Percentiles rank a stretch among this genome's conserved stretches.
These are phyloP conservation scores for Patella ulyssiponensis DNA, from an alignment of 2,888 invertebrate genomes.

Conservation along the genomic window DNA sequence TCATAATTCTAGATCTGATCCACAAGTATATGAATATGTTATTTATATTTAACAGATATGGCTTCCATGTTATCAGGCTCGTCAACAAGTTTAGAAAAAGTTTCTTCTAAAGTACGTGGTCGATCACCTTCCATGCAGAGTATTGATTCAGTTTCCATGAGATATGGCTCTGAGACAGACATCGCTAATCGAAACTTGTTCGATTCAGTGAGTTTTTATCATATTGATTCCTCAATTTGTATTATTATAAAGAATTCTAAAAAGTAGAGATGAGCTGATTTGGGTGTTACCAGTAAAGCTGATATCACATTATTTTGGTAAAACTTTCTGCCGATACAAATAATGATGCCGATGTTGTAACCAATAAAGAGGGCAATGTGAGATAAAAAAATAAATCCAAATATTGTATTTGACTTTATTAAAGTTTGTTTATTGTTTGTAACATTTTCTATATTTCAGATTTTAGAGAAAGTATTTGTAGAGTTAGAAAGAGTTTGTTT, in stretches of 20 bases:
- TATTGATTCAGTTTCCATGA: slow-evolving; percentile 56
- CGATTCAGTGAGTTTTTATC: slow-evolving; percentile 62
- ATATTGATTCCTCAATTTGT: too few relatives aligned
- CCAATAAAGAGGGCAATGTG: too few relatives aligned
- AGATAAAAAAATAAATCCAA: slow-evolving; percentile 2
- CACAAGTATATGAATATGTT: background rate
- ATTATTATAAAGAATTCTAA: too few relatives aligned
- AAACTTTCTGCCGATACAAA: too few relatives aligned
- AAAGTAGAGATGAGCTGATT: too few relatives aligned
- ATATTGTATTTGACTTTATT: background rate
- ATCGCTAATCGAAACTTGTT: slow-evolving; percentile 74
- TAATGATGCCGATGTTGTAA: too few relatives aligned
- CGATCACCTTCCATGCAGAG: slow-evolving; percentile 64
- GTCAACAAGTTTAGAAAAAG: slow-evolving; percentile 55
- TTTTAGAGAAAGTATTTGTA: slow-evolving; percentile 88
- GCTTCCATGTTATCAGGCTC: slow-evolving; percentile 51
- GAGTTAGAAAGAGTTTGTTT: slow-evolving; percentile 92
- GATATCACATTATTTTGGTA: too few relatives aligned
- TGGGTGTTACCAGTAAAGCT: too few relatives aligned
- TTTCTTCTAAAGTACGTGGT: slow-evolving; percentile 43
- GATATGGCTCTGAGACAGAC: slow-evolving; percentile 76
- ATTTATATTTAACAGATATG: slow-evolving; percentile 19
- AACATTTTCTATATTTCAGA: slow-evolving; percentile 64
- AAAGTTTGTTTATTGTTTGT: background rate
- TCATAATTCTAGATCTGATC: background rate